Evolutionary conservation across 2,888 invertebrate species (phyloP), one percentile per base, ranked within the genome.

Genomic region (Acrobasis repandana): DNA sequence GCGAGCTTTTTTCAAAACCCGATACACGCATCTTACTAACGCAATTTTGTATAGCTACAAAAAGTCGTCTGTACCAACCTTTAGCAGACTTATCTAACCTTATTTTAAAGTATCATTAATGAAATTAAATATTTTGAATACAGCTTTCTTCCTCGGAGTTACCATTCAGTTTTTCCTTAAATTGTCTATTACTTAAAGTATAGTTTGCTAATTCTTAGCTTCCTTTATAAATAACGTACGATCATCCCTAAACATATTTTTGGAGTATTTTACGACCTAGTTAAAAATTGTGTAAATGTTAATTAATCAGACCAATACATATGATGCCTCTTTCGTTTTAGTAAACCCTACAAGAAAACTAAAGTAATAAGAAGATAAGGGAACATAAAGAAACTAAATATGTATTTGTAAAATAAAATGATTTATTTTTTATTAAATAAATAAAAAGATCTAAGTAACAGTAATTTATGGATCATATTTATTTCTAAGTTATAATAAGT

Each of bases 381-480:
- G 67, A 75, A 77, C 75, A 75, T 77, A 77, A 70, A 60, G 69
- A 71, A 71, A 66, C 60, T 63, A 63, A 65, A 52, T 38, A 58
- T 28, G 28, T 5, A 28, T 28, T 67, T 72, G 74, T 68, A 67
- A 77, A 80, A 76, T 76, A 66, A 80, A 72, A 72, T 68, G 66
- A 74, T 83, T 81, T 83, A 83, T 82, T 82, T 73, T 72, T 74
- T 16, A 47, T 34, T 73, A 75, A 75, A 77, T 75, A 78, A 79
- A 76, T 77, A 77, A 78, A 78, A 76, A 77, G 70, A 71, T 73
- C 66, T 72, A 43, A 43, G 43, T 43, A 72, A 62, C 66, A 70
- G 61, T 72, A 68, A 71, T 67, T 67, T 66, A 75, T 69, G 73
- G 74, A 73, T 74, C 60, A 72, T 73, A 62, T 69, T 67, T 66